Evolutionary conservation across 2,888 invertebrate genomes (phyloP), one percentile per base, ranked within the genome.

Genomic region (Coenonympha arcania): DNA sequence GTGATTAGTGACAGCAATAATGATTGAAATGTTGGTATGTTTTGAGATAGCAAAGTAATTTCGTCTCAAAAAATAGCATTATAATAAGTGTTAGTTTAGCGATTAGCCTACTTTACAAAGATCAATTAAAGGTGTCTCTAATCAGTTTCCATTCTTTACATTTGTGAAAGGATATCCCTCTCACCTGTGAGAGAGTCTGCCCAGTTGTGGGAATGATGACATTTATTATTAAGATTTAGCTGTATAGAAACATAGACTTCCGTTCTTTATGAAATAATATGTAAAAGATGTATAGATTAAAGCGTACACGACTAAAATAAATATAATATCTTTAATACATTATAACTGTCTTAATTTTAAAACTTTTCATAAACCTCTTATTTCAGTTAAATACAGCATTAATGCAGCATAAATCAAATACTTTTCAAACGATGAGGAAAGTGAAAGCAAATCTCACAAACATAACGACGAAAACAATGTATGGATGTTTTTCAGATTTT

Each of bases 241-340:
- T 34, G 24, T 34, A 44, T 16, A 44, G 34, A 18, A 34, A 33
- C 8, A 8, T 34, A 26, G 11, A 36, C 36, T 44, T 45, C 36
- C 45, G 26, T 36, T 45, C 16, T 37, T 45, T 44, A 37, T 26
- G 16, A 43, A 33, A 45, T 45, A 20, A 37, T 37, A 37, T 45
- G n/a, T 33, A 31, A 33, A 48, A 56, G 48, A 54, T 51, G 55
- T 60, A 57, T 65, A 60, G 57, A 57, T 63, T 64, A 68, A 71
- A 71, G 68, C 68, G 69, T 74, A 72, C 69, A 72, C 73, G 71
- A 68, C 62, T 19, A 60, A 71, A 81, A 81, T 75, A 79, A 79
- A 80, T 71, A 61, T 33, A 28, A 2, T 71, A 76, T 76, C 66
- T 78, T 76, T 79, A 73, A 72, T 69, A 63, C 60, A 59, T 50